Percentiles rank a stretch among this genome's conserved stretches.
Conservation (phyloP, 64 coral and sea anemone species). For the Stylophora pistillata region DNA sequence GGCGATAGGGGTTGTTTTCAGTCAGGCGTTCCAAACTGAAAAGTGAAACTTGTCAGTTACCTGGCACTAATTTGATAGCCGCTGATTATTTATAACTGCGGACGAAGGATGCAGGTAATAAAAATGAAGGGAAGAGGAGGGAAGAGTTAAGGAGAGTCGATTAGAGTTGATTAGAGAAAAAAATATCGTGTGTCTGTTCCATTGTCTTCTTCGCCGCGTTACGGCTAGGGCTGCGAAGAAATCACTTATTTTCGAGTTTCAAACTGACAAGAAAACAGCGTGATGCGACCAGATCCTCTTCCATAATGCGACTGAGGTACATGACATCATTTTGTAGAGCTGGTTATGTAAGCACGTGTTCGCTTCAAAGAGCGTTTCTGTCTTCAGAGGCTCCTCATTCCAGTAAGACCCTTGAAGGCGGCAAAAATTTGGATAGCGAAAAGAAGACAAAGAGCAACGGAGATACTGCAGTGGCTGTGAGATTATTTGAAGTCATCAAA, state of each 20-base stretch:
- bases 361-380: neutral
- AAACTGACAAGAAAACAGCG: no score
- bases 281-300: no score
- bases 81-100: neutral
- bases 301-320: neutral
- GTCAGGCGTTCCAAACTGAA: neutral
- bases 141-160: neutral
- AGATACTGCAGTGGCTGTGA: neutral
- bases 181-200: no score
- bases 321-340: neutral
- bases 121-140: neutral
- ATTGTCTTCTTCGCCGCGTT: no score
- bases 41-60: no score
- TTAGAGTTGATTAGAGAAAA: neutral
- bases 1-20: neutral
- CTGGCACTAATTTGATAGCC: neutral
- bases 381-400: neutral
- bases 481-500: conserved; percentile 47
- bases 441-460: neutral
- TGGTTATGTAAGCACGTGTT: neutral
- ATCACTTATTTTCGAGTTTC: no score
- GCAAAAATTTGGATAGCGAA: neutral
- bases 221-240: no score
- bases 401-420: neutral
- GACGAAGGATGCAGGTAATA: neutral